These are phyloP conservation scores for Ochropacha duplaris DNA, from an alignment of 2,888 invertebrate genomes.

Conservation along the genomic window DNA sequence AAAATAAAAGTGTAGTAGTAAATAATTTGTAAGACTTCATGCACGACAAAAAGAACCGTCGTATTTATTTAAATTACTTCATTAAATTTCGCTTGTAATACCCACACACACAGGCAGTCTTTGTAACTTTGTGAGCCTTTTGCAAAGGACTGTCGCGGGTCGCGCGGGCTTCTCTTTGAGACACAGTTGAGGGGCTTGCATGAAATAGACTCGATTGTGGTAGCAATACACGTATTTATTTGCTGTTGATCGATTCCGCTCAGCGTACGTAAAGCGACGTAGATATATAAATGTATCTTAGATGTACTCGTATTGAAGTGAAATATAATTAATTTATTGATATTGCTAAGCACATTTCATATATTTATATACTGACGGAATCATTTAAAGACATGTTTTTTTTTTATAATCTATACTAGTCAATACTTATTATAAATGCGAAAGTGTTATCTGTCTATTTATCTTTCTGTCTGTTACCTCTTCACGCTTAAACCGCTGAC, in stretches of 20 bases:
- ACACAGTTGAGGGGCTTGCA: slow-evolving; percentile 63
- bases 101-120: slow-evolving; percentile 41
- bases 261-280: slow-evolving; percentile 13
- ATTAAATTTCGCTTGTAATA: slow-evolving; percentile 26
- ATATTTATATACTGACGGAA: too few species aligned
- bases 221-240: slow-evolving; percentile 73
- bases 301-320: background rate
- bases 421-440: too few species aligned
- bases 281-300: background rate
- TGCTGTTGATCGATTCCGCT: slow-evolving; percentile 66
- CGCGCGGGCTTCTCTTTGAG: slow-evolving; percentile 70
- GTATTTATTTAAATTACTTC: slow-evolving; percentile 35
- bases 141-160: slow-evolving; percentile 50
- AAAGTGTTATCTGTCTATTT: too few species aligned
- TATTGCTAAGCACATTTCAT: too few species aligned
- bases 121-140: slow-evolving; percentile 53
- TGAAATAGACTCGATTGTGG: slow-evolving; percentile 63
- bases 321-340: too few species aligned
- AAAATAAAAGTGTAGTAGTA: background rate
- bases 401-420: too few species aligned
- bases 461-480: too few species aligned
- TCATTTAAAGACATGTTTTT: too few species aligned
- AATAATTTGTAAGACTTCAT: background rate
- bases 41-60: background rate
- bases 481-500: too few species aligned